Evolutionary conservation across 2,888 invertebrate species (phyloP), one percentile per base, ranked within the genome.

Genomic region (Dicranocentrus wangi): DNA sequence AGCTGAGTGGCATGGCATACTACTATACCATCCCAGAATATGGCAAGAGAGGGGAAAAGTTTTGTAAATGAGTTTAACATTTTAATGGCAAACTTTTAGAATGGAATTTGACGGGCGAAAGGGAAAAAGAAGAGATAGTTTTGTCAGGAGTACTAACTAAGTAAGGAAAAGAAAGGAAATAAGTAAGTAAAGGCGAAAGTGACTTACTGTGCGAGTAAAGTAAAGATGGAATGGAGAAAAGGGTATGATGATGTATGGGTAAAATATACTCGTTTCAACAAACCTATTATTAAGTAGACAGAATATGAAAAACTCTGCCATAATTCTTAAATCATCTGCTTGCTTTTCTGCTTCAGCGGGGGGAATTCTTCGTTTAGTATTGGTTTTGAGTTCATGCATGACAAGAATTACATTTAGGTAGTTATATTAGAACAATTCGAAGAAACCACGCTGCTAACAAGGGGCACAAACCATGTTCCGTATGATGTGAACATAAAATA

Each of bases 91-190:
- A 78, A 78, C 78, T 78, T 78, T 78, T 63, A 63, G 78, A 71
- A 78, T 78, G 78, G 71, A 78, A 78, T 78, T 78, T 78, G 78
- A 78, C 71, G 78, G 78, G 70, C 70, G 77, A 71, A 65, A 39
- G 68, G 32, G 47, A 47, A 65, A 39, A 60, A 10, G 47, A 47
- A 61, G 69, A 76, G 69, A 55, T 69, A 32, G 53, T 69, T 60
- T 32, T 63, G 15, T 55, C 21, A 17, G 17, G 2, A 47, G 17
- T n/a, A 25, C 25, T 55, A 51, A 66, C 75, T 43, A 17, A 1
- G 21, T 32, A 60, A 32, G 23, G 32, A 19, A 25, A 19, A 68
- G 23, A 53, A 71, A 63, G 61, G 23, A 72, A 72, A 53, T 51
- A 72, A 63, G 25, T 61, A 47, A 61, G 61, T 71, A 43, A 58